A percentile compares a stretch with the other conserved stretches of the same genome.
These are phyloP conservation scores for Agrypnia vestita DNA, from an alignment of 1,140 invertebrate species.

Conservation along the genomic window DNA sequence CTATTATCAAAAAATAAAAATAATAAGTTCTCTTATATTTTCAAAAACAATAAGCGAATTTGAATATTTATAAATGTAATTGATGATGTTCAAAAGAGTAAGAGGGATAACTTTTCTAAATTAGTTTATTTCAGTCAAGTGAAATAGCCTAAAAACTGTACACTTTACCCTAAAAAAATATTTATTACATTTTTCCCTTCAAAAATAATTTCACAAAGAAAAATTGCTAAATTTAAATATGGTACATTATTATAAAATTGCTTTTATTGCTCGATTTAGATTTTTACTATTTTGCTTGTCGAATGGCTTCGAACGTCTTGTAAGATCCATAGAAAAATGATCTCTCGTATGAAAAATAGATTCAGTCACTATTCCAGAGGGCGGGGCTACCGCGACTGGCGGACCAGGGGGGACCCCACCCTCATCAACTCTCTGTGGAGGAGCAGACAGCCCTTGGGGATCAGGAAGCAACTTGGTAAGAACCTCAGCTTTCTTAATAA, in stretches of 20 bases:
- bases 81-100: too few species aligned
- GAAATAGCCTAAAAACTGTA: too few species aligned
- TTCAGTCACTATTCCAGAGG: constrained; percentile 75
- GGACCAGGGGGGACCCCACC: constrained; percentile 77
- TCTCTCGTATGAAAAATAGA: constrained; percentile 65
- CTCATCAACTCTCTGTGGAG: constrained; percentile 80
- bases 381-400: constrained; percentile 78
- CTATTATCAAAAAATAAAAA: too few species aligned
- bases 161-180: too few species aligned
- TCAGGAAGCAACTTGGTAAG: constrained; percentile 77
- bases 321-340: constrained; percentile 54
- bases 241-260: background rate
- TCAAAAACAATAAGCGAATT: too few species aligned
- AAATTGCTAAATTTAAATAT: background rate
- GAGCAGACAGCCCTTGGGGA: constrained; percentile 80
- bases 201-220: background rate
- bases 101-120: too few species aligned
- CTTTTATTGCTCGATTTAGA: constrained; percentile 16
- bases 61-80: too few species aligned
- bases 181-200: too few species aligned
- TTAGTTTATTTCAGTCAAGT: too few species aligned
- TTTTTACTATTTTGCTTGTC: constrained; percentile 43
- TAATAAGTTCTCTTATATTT: too few species aligned
- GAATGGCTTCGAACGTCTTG: constrained; percentile 55
- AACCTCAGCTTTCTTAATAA: too few species aligned